phyloP scores from a whole-genome alignment of 37 sponge, comb jelly and placozoan species.

The Cladorhizidae sp. region DNA sequence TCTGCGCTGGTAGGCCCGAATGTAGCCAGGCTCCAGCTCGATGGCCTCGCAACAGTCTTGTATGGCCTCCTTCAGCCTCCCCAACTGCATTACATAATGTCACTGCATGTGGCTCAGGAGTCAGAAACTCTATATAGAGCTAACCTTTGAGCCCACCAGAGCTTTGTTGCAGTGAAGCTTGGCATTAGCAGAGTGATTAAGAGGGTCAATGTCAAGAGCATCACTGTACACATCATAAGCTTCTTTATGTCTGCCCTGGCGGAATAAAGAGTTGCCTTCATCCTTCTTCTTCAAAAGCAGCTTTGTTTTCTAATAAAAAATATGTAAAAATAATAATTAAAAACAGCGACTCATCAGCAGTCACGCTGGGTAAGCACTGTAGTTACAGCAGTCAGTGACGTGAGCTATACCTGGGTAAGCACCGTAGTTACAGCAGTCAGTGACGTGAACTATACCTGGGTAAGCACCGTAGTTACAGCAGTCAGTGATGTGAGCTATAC shows the following conservation, averaged over 20 bases:
- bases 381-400: too few species aligned
- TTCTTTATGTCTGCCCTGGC: conserved; percentile 45
- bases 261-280: conserved; percentile 84
- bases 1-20: conserved; percentile 87
- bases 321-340: not conserved
- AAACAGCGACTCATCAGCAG: too few species aligned
- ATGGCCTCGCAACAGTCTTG: conserved; percentile 87
- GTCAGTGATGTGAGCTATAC: too few species aligned
- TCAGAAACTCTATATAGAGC: too few species aligned
- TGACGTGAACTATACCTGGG: too few species aligned
- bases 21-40: conserved; percentile 81
- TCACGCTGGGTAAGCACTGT: too few species aligned
- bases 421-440: too few species aligned
- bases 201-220: conserved; percentile 87
- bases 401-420: too few species aligned
- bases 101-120: too few species aligned
- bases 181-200: conserved; percentile 86
- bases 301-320: conserved; percentile 79
- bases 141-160: conserved; percentile 81
- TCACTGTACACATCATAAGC: conserved; percentile 83
- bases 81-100: conserved; percentile 31
- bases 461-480: too few species aligned
- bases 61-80: conserved; percentile 66
- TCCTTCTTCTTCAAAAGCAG: conserved; percentile 80
- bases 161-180: conserved; percentile 96